Evolutionary conservation across 2,888 invertebrate genomes (phyloP).

Genomic region (Sminthurinus aureus): DNA sequence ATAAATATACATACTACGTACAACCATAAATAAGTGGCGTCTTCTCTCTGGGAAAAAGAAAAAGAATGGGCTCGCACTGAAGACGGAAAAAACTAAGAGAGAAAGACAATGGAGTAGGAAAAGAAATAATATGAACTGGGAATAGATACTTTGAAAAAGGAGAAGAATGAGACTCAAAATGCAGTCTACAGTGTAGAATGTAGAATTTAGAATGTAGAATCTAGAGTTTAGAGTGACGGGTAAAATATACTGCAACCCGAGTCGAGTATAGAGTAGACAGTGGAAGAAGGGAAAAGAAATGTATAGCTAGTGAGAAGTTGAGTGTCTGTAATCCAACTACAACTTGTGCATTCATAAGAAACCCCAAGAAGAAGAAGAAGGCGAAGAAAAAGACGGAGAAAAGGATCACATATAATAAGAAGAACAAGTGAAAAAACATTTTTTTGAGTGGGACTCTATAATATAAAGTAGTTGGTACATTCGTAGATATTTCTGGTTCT

Average conservation of each 20-base stretch:
- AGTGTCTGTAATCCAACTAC: slow-evolving; percentile 8
- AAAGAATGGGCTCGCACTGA: no score
- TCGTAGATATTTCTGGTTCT: neutral
- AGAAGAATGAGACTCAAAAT: slow-evolving; percentile 24
- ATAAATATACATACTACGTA: neutral
- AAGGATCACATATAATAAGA: neutral
- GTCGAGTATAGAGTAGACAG: slow-evolving; percentile 15
- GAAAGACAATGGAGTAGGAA: slow-evolving; percentile 11
- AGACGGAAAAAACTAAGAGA: neutral
- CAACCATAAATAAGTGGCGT: no score
- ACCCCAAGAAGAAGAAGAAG: slow-evolving; percentile 7
- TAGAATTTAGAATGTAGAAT: neutral
- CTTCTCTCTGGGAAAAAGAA: no score
- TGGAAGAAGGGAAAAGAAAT: slow-evolving; percentile 3
- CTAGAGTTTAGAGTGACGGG: slow-evolving; percentile 32
- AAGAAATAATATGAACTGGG: slow-evolving; percentile 29
- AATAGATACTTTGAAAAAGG: slow-evolving; percentile 43
- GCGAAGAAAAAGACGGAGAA: slow-evolving; percentile 7
- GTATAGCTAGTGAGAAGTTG: slow-evolving; percentile 6
- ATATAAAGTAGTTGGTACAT: neutral
- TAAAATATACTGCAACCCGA: slow-evolving; percentile 31
- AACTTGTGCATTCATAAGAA: no score
- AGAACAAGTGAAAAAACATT: no score
- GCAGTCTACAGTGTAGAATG: slow-evolving; percentile 16
- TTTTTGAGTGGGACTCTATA: no score